These are phyloP conservation scores for Naso thynnoides DNA, from an alignment of 2,797 vertebrate species.

Conservation along the genomic window DNA sequence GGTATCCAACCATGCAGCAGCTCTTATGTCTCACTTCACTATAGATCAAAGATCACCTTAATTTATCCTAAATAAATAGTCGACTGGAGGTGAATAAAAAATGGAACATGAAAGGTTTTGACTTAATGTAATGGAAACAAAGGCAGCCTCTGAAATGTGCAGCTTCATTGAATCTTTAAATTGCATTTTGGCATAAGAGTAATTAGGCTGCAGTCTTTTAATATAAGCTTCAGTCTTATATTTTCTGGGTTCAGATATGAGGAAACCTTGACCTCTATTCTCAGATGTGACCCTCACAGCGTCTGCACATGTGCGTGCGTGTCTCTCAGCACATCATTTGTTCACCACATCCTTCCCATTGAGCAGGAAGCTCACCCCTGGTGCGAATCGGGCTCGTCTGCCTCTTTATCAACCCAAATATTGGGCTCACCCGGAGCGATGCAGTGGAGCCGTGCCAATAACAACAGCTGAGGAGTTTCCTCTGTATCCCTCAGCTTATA, in stretches of 20 bases:
- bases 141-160: constrained; percentile 21
- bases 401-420: constrained; percentile 68
- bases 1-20: constrained; percentile 37
- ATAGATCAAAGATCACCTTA: constrained; percentile 26
- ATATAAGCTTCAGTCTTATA: constrained; percentile 19
- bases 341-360: constrained; percentile 71
- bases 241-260: constrained; percentile 39
- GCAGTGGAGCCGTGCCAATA: constrained; percentile 64
- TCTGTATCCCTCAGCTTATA: constrained; percentile 65
- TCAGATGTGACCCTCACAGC: constrained; percentile 43
- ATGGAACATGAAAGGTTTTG: constrained; percentile 23
- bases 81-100: constrained; percentile 24
- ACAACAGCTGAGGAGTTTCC: constrained; percentile 70
- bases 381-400: constrained; percentile 56
- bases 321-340: constrained; percentile 64
- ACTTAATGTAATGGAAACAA: constrained; percentile 6
- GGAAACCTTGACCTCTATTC: constrained; percentile 56
- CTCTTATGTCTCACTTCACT: constrained; percentile 6
- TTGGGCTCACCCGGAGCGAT: constrained; percentile 50
- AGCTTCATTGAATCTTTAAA: constrained; percentile 24
- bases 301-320: constrained; percentile 22
- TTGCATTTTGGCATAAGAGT: constrained; percentile 15
- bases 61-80: constrained; percentile 33
- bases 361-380: constrained; percentile 63
- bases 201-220: constrained; percentile 20